Evolutionary conservation across 2,888 invertebrate species (phyloP).

Genomic region (Crioceris asparagi): DNA sequence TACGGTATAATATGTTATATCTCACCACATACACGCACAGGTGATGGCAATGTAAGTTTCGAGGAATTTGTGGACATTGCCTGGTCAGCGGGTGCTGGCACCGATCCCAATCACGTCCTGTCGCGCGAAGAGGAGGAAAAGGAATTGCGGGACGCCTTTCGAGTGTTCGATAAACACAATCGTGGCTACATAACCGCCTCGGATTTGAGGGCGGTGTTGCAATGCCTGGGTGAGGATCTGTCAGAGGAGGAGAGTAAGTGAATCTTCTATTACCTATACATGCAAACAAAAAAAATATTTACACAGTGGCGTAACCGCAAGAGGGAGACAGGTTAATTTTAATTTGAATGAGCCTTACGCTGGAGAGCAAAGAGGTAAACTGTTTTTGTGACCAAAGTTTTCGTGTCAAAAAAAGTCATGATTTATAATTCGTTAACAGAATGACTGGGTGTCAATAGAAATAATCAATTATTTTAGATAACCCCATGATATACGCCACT

Average conservation of each 20-base stretch:
- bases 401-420: no score
- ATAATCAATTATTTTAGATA: no score
- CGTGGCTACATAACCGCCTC: slow-evolving; percentile 87
- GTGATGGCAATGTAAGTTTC: slow-evolving; percentile 79
- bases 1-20: no score
- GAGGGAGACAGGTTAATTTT: no score
- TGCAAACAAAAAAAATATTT: no score
- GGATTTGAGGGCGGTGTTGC: slow-evolving; percentile 74
- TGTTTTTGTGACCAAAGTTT: no score
- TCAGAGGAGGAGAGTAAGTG: slow-evolving; percentile 82
- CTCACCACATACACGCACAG: slow-evolving; percentile 36
- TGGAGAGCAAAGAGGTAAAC: background rate
- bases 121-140: slow-evolving; percentile 76
- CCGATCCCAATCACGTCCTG: slow-evolving; percentile 37
- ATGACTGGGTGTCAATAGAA: no score
- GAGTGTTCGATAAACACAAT: slow-evolving; percentile 86
- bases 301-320: no score
- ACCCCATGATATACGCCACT: no score
- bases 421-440: no score
- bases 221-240: slow-evolving; percentile 79
- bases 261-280: no score
- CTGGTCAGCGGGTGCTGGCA: slow-evolving; percentile 34
- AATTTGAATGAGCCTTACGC: no score
- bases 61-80: slow-evolving; percentile 78
- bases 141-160: slow-evolving; percentile 73